Conservation (phyloP, 2,113 vertebrate species). For the Rhinolophus ferrumequinum region DNA sequence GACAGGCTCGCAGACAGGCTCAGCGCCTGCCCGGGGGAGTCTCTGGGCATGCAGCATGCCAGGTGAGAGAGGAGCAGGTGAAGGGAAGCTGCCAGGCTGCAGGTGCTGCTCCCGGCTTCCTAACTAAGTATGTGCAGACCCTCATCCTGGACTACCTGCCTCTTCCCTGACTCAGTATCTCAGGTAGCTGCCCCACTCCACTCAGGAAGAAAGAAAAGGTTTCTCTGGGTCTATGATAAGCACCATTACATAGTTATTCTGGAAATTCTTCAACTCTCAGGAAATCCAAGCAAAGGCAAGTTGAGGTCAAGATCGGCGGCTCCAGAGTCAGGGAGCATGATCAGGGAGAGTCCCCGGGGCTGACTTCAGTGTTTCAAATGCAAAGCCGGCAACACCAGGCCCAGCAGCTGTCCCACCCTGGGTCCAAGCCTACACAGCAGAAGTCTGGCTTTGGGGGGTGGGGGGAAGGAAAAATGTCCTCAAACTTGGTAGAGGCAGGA, state of each 20-base stretch:
- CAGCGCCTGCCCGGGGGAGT: fast-evolving
- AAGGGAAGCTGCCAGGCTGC: neutral
- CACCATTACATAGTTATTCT: neutral
- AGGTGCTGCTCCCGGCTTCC: neutral
- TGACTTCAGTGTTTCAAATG: neutral
- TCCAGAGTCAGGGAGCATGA: neutral
- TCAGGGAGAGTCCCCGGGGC: neutral
- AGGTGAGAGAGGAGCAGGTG: too few relatives aligned
- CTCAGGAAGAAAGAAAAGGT: neutral
- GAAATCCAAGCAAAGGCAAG: neutral
- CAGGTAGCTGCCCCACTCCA: neutral
- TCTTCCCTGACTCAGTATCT: neutral
- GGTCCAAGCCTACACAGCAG: neutral
- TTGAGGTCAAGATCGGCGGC: neutral
- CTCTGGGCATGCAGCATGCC: fast-evolving
- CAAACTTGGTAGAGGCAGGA: neutral
- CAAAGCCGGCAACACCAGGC: neutral
- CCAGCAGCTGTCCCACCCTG: neutral
- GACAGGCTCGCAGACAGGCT: neutral
- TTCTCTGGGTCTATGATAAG: neutral
- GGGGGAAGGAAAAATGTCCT: neutral
- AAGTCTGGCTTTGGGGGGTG: neutral
- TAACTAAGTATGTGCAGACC: neutral
- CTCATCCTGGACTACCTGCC: too few relatives aligned
- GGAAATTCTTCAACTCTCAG: neutral